These are phyloP conservation scores for Lasioglossum morio DNA, from an alignment of 2,888 invertebrate genomes.

Conservation along the genomic window DNA sequence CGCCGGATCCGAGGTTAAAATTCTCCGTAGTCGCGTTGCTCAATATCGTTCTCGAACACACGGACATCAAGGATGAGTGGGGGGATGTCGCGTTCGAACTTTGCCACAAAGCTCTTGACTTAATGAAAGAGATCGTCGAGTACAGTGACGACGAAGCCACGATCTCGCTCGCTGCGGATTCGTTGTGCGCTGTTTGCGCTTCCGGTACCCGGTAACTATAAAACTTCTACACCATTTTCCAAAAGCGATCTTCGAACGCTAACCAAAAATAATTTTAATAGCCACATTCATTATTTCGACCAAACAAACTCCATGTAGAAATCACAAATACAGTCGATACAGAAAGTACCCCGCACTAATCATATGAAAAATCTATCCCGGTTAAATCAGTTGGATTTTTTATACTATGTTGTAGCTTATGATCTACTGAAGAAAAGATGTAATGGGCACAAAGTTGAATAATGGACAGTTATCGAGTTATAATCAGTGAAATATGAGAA, in stretches of 20 bases:
- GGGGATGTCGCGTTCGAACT: conserved; percentile 45
- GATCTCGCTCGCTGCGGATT: conserved; percentile 36
- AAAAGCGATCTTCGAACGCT: not conserved
- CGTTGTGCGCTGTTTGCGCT: conserved; percentile 61
- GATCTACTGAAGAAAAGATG: no score
- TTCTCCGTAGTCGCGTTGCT: conserved; percentile 48
- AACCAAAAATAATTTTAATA: not conserved
- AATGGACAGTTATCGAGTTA: no score
- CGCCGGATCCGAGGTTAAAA: conserved; percentile 38
- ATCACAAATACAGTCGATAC: no score
- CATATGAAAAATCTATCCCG: no score
- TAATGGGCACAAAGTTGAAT: no score
- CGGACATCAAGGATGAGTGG: conserved; percentile 16
- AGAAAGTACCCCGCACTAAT: no score
- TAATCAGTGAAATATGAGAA: no score
- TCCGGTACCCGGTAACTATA: conserved; percentile 56
- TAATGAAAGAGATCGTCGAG: conserved; percentile 60
- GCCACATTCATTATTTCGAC: not conserved
- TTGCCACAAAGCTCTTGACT: conserved; percentile 49
- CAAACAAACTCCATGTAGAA: no score
- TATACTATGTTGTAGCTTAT: no score
- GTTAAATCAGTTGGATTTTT: no score
- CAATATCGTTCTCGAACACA: conserved; percentile 51
- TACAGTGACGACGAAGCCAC: conserved; percentile 52
- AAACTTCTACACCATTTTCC: not conserved